Evolutionary conservation across 2,113 vertebrate genomes (phyloP).

Genomic region (Calcarius ornatus): DNA sequence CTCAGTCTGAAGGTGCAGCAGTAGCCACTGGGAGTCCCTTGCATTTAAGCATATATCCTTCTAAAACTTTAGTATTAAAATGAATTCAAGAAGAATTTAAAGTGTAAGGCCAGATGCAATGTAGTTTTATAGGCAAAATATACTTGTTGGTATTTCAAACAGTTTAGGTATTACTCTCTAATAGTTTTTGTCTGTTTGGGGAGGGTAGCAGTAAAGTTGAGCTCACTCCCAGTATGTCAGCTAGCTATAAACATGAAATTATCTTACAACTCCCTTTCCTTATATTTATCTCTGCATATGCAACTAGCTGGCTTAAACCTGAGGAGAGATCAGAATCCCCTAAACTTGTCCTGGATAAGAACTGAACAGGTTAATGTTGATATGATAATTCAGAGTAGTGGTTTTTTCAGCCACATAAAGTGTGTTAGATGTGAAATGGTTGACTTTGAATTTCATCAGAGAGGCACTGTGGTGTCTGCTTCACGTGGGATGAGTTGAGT

Average conservation of each 20-base stretch:
- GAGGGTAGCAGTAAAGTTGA: not conserved
- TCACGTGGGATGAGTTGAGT: not conserved
- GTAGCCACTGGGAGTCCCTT: not conserved
- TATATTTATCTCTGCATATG: accelerated
- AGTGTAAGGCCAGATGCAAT: not conserved
- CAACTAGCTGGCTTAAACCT: not conserved
- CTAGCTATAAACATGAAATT: not conserved
- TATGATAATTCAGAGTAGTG: not conserved
- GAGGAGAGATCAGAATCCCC: not conserved
- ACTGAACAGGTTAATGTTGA: not conserved
- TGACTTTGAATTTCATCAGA: not conserved
- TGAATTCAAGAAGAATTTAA: not conserved
- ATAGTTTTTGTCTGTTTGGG: not conserved
- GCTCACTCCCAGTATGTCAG: not conserved
- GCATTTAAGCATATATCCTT: not conserved
- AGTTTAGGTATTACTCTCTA: not conserved
- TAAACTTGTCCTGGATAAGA: not conserved
- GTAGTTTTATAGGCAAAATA: not conserved
- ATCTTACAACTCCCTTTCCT: not conserved
- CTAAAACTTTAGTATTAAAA: not conserved
- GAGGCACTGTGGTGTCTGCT: not conserved
- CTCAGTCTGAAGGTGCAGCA: not conserved
- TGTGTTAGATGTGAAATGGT: not conserved
- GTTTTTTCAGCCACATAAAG: not conserved
- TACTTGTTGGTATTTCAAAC: not conserved